These are phyloP conservation scores for Epinephelus malabaricus DNA, from an alignment of 2,797 vertebrate genomes.

Conservation along the genomic window DNA sequence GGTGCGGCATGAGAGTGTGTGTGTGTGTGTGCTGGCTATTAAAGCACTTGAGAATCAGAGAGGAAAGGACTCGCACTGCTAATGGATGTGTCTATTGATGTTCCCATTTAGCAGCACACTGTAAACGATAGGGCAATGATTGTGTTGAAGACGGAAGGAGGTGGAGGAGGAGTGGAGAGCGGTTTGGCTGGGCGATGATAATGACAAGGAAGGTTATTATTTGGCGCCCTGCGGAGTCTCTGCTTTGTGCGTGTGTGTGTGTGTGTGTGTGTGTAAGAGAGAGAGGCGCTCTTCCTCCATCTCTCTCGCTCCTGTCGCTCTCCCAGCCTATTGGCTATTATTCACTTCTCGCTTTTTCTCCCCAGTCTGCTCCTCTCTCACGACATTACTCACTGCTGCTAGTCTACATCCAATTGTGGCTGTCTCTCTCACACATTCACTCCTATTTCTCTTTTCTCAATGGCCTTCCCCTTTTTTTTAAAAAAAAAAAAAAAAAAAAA, in stretches of 20 bases:
- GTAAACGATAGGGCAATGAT: slow-evolving; percentile 82
- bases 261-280: slow-evolving; percentile 4
- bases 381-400: slow-evolving; percentile 59
- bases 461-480: background rate
- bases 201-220: slow-evolving; percentile 82
- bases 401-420: slow-evolving; percentile 48
- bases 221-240: slow-evolving; percentile 73
- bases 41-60: slow-evolving; percentile 78
- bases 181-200: slow-evolving; percentile 71
- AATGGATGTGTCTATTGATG: slow-evolving; percentile 83
- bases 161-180: slow-evolving; percentile 65
- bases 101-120: slow-evolving; percentile 78
- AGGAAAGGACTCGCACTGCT: slow-evolving; percentile 69
- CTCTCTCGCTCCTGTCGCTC: slow-evolving; percentile 46
- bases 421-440: slow-evolving; percentile 35
- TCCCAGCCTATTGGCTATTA: slow-evolving; percentile 65
- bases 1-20: slow-evolving; percentile 19
- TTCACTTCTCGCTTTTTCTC: slow-evolving; percentile 56
- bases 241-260: slow-evolving; percentile 43
- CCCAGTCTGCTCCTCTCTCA: slow-evolving; percentile 47
- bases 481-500: too few relatives aligned
- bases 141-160: slow-evolving; percentile 72
- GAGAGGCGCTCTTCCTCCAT: slow-evolving; percentile 44
- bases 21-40: slow-evolving; percentile 56
- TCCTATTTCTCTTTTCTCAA: slow-evolving; percentile 30